Conservation (phyloP, 2,888 invertebrate species). For the Athalia rosae region DNA sequence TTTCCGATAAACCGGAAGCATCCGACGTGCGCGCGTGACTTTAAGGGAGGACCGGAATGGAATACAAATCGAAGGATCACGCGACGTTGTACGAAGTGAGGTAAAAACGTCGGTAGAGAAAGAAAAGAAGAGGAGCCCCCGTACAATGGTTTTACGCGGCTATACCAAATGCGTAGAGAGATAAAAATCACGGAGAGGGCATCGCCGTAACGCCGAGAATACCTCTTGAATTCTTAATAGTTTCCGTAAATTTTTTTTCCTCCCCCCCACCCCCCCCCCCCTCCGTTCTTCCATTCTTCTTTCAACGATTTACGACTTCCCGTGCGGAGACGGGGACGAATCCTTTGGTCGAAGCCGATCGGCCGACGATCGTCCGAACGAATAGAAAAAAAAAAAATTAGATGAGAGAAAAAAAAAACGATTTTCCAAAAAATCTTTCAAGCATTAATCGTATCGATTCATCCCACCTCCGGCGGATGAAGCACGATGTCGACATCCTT, state of each 20-base stretch:
- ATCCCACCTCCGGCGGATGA: constrained; percentile 62
- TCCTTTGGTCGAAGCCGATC: constrained; percentile 14
- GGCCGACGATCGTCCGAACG: constrained; percentile 1
- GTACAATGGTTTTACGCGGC: too few relatives aligned
- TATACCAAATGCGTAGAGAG: too few relatives aligned
- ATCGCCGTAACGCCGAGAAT: background rate
- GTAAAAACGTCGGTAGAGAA: background rate
- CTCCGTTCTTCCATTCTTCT: too few relatives aligned
- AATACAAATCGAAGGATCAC: background rate
- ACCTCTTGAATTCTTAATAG: constrained; percentile 19
- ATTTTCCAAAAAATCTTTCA: constrained; percentile 12
- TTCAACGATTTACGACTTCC: constrained; percentile 34
- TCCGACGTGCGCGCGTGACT: background rate
- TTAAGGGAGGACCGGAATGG: background rate
- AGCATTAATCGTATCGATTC: constrained; percentile 26
- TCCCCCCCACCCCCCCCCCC: too few relatives aligned
- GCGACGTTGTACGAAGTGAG: background rate
- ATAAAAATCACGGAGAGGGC: background rate
- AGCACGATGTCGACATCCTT: constrained; percentile 62
- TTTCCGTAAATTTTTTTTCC: background rate
- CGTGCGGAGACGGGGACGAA: background rate
- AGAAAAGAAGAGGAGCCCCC: background rate
- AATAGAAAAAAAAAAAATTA: constrained; percentile 45
- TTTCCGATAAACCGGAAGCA: constrained; percentile 29
- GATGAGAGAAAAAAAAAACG: constrained; percentile 39